Evolutionary conservation across 2,888 invertebrate genomes (phyloP).

Genomic region (Diplazon laetatorius): DNA sequence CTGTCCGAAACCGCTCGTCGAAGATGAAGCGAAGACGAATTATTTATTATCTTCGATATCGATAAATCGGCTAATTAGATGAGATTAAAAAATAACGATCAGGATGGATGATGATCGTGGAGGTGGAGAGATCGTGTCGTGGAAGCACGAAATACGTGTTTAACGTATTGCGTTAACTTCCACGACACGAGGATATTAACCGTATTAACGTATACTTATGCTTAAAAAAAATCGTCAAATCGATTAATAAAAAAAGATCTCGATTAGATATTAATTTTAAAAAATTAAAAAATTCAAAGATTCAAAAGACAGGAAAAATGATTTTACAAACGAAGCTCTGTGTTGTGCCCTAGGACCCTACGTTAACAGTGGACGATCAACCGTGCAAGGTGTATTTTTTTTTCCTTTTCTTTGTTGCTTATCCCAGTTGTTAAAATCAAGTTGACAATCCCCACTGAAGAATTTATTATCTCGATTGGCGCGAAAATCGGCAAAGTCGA

Average conservation of each 20-base stretch:
- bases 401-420: slow-evolving; percentile 29
- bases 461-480: neutral
- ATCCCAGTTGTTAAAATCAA: too few relatives aligned
- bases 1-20: too few relatives aligned
- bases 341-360: slow-evolving; percentile 62
- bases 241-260: neutral
- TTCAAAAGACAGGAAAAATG: neutral
- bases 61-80: neutral
- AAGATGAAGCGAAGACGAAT: too few relatives aligned
- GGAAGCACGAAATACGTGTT: slow-evolving; percentile 62
- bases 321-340: slow-evolving; percentile 19
- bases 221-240: neutral
- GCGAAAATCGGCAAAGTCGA: neutral
- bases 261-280: neutral
- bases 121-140: slow-evolving; percentile 60
- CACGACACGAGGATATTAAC: slow-evolving; percentile 63
- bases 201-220: slow-evolving; percentile 22
- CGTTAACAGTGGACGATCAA: slow-evolving; percentile 57
- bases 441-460: slow-evolving; percentile 17
- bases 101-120: neutral
- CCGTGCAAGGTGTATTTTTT: slow-evolving; percentile 51
- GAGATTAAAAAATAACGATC: slow-evolving; percentile 4
- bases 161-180: slow-evolving; percentile 59
- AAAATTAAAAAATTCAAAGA: neutral
- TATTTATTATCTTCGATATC: too few relatives aligned